Conservation (phyloP, 2,888 invertebrate genomes). For the Tetrapedia diversipes region DNA sequence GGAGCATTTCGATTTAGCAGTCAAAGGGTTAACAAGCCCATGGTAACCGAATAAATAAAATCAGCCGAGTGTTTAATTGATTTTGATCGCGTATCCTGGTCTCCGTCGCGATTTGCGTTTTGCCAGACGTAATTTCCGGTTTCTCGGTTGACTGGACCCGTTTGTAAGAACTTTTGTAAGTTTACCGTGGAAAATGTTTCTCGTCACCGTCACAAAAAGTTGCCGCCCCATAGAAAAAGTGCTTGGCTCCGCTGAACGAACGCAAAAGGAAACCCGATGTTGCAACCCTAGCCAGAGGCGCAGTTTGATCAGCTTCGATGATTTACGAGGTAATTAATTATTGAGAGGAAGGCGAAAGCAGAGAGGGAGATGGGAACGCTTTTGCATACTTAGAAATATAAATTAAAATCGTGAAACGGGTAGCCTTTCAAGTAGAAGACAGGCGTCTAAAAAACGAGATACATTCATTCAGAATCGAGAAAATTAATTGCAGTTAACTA, state of each 20-base stretch:
- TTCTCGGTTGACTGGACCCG: background rate
- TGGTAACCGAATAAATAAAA: background rate
- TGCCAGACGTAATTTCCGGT: background rate
- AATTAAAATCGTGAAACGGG: too few relatives aligned
- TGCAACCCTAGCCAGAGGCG: background rate
- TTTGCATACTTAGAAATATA: too few relatives aligned
- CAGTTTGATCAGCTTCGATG: background rate
- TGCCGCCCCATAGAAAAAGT: background rate
- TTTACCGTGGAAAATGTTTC: background rate
- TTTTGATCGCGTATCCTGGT: background rate
- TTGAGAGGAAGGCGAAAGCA: background rate
- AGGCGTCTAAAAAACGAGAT: too few relatives aligned
- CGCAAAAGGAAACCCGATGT: background rate
- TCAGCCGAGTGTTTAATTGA: background rate
- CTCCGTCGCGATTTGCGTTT: background rate
- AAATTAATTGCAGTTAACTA: too few relatives aligned
- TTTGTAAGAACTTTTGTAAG: background rate
- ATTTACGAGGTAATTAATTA: slow-evolving; percentile 6
- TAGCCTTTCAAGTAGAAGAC: too few relatives aligned
- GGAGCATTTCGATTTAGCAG: too few relatives aligned
- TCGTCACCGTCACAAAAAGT: background rate
- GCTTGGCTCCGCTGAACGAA: background rate
- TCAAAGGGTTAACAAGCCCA: background rate
- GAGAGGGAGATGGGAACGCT: too few relatives aligned
- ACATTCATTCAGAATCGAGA: too few relatives aligned